Conservation (phyloP, 1,140 invertebrate species). For the Drosophila obscura region DNA sequence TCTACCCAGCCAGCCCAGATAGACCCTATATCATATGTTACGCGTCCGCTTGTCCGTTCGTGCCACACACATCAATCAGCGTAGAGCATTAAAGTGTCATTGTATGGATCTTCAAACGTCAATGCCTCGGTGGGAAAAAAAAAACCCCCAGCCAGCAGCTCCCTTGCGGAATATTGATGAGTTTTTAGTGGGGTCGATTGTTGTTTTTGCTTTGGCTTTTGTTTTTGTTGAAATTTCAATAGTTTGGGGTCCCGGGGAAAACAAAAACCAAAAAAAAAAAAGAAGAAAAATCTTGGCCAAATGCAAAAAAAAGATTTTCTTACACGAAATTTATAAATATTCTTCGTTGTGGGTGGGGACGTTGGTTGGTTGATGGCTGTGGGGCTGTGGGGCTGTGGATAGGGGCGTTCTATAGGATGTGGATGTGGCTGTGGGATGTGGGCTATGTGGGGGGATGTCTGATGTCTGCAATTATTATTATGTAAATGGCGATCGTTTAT, state of each 20-base stretch:
- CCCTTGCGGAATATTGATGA: conserved; percentile 63
- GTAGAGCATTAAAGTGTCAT: conserved; percentile 75
- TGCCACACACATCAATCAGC: conserved; percentile 72
- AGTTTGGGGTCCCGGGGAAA: conserved; percentile 29
- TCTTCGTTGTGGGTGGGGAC: conserved; percentile 26
- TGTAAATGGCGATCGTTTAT: conserved; percentile 72
- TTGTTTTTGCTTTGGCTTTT: conserved; percentile 5
- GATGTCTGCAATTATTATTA: conserved; percentile 73
- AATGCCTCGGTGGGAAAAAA: conserved; percentile 47
- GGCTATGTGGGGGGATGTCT: conserved; percentile 14
- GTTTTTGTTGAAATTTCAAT: conserved; percentile 68
- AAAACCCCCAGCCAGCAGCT: not conserved
- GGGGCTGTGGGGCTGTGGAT: no score
- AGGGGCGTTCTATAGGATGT: no score
- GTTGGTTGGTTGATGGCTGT: no score
- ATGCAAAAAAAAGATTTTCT: conserved; percentile 57
- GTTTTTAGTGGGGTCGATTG: conserved; percentile 65
- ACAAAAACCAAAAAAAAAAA: not conserved
- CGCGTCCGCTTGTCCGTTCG: conserved; percentile 16
- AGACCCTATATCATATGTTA: conserved; percentile 61
- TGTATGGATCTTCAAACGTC: conserved; percentile 78
- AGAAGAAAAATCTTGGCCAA: conserved; percentile 39
- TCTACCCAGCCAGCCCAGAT: conserved; percentile 4
- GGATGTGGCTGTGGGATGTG: conserved; percentile 13
- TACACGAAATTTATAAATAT: conserved; percentile 65